Percentiles rank a stretch among this genome's conserved stretches.
Conservation (phyloP, 2,888 invertebrate genomes). For the Callimorpha dominula region DNA sequence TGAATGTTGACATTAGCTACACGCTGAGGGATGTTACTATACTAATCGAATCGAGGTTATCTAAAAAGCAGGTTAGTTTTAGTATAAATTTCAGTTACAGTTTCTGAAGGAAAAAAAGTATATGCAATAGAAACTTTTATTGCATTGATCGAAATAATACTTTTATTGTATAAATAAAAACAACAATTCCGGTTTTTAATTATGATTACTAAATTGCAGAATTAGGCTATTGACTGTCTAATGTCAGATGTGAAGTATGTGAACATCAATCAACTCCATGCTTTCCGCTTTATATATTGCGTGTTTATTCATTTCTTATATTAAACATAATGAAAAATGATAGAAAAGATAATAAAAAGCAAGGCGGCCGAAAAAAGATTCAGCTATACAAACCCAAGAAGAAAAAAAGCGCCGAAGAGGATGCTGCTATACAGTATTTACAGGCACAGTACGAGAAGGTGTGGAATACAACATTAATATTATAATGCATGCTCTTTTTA, state of each 20-base stretch:
- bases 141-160: background rate
- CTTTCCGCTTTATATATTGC: conserved; percentile 8
- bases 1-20: background rate
- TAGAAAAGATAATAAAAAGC: conserved; percentile 52
- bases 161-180: background rate
- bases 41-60: background rate
- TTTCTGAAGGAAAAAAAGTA: background rate
- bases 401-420: conserved; percentile 79
- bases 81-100: background rate
- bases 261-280: conserved; percentile 10
- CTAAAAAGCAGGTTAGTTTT: background rate
- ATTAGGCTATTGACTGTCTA: background rate
- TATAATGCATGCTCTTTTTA: conserved; percentile 1
- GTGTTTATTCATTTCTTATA: background rate
- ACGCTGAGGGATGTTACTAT: background rate
- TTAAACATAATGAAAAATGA: conserved; percentile 65
- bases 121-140: background rate
- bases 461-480: conserved; percentile 15
- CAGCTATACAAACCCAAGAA: conserved; percentile 79
- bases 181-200: background rate
- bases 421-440: conserved; percentile 83
- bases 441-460: conserved; percentile 82
- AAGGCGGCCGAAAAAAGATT: conserved; percentile 67
- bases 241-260: conserved; percentile 5
- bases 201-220: no score